phyloP scores from a whole-genome alignment of 2,888 invertebrate genomes.

The Nemurella pictetii region DNA sequence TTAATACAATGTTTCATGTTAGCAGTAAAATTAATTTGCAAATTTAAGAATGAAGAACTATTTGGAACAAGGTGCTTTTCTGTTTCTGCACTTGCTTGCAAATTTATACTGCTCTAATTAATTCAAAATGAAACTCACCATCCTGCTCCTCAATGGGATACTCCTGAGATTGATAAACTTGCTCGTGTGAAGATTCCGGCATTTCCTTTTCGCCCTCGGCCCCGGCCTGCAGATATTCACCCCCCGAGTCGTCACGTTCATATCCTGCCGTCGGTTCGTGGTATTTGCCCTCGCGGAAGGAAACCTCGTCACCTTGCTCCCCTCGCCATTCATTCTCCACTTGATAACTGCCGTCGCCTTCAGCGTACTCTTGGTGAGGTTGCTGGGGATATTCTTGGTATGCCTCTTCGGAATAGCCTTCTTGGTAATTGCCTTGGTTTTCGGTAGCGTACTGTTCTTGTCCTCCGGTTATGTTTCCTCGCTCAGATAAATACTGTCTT shows the following conservation, averaged over 20 bases:
- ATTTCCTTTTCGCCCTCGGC: background rate
- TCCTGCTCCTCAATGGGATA: background rate
- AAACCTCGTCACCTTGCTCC: background rate
- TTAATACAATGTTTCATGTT: no score
- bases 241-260: background rate
- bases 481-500: background rate
- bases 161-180: background rate
- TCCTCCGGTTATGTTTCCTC: background rate
- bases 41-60: no score
- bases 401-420: background rate
- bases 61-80: no score
- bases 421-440: background rate
- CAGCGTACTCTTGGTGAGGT: background rate
- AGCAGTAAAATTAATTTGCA: no score
- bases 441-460: background rate
- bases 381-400: background rate
- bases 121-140: background rate
- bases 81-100: no score
- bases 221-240: background rate
- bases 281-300: constrained; percentile 9
- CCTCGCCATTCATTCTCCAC: background rate
- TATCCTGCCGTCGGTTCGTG: constrained; percentile 17
- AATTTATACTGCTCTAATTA: no score
- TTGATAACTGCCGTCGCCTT: background rate
- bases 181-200: background rate